Conservation (phyloP, 2,113 vertebrate genomes). For the Psophia crepitans region DNA sequence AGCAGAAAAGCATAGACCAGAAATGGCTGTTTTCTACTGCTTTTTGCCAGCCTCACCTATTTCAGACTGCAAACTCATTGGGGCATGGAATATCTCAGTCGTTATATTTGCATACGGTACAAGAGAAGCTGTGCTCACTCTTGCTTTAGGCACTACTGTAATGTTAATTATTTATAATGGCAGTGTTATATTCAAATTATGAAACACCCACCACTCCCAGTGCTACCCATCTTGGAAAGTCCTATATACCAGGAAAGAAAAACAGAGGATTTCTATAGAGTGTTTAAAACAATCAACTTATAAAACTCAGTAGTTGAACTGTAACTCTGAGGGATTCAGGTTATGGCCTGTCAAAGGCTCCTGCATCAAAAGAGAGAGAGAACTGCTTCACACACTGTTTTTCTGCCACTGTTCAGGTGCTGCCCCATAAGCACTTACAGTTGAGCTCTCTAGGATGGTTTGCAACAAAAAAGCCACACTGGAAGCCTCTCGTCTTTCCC, state of each 20-base stretch:
- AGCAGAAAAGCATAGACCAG: not conserved
- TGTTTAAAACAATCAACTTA: not conserved
- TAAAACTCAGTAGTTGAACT: not conserved
- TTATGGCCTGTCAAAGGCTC: not conserved
- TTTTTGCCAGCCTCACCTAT: not conserved
- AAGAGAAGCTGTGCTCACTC: not conserved
- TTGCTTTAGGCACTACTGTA: not conserved
- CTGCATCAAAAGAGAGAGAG: not conserved
- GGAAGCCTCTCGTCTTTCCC: not conserved
- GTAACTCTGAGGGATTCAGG: not conserved
- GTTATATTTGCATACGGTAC: not conserved
- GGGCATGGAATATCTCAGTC: not conserved
- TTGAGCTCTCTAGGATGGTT: not conserved
- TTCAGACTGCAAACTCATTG: not conserved
- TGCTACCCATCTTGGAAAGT: not conserved
- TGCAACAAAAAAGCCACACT: not conserved
- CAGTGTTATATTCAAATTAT: not conserved
- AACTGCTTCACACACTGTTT: not conserved
- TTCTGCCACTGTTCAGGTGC: not conserved
- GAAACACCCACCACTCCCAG: rapidly evolving
- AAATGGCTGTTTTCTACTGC: not conserved
- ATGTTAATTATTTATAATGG: not conserved
- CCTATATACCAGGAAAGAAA: not conserved
- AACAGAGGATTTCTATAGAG: rapidly evolving
- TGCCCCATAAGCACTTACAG: not conserved